Evolutionary conservation across 2,888 invertebrate genomes (phyloP).

Genomic region (Unio pictorum): DNA sequence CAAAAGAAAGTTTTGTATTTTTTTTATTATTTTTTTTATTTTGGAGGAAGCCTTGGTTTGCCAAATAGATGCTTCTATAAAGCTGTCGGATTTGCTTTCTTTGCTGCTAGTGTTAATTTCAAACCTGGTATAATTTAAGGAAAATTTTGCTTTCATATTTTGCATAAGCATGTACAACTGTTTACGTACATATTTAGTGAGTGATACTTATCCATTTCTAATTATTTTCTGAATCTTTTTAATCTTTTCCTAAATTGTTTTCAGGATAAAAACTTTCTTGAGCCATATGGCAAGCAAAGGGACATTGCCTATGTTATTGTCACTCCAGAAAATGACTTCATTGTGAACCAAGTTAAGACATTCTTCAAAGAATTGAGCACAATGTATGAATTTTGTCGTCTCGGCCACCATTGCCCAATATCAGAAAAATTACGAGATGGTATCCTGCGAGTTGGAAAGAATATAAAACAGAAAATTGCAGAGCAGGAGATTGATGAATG

Average conservation of each 20-base stretch:
- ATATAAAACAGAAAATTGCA: constrained; percentile 77
- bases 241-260: constrained; percentile 18
- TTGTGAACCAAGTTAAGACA: constrained; percentile 83
- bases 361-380: constrained; percentile 95
- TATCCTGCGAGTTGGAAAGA: constrained; percentile 85
- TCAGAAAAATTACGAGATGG: constrained; percentile 88
- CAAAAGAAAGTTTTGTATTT: too few species aligned
- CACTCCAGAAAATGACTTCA: constrained; percentile 90
- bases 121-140: too few species aligned
- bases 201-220: too few species aligned
- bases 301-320: constrained; percentile 96
- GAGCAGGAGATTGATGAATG: constrained; percentile 87
- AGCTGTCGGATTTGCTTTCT: too few species aligned
- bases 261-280: constrained; percentile 90
- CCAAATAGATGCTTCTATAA: too few species aligned
- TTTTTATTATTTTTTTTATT: too few species aligned
- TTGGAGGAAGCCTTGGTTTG: too few species aligned
- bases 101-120: too few species aligned
- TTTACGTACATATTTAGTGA: too few species aligned
- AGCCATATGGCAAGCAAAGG: constrained; percentile 94
- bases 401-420: constrained; percentile 94
- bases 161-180: too few species aligned
- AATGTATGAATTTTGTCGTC: constrained; percentile 93
- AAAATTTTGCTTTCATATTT: too few species aligned
- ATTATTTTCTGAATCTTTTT: not conserved